Evolutionary conservation across 2,113 vertebrate species (phyloP).

Genomic region (Hippocampus guttulatus): DNA sequence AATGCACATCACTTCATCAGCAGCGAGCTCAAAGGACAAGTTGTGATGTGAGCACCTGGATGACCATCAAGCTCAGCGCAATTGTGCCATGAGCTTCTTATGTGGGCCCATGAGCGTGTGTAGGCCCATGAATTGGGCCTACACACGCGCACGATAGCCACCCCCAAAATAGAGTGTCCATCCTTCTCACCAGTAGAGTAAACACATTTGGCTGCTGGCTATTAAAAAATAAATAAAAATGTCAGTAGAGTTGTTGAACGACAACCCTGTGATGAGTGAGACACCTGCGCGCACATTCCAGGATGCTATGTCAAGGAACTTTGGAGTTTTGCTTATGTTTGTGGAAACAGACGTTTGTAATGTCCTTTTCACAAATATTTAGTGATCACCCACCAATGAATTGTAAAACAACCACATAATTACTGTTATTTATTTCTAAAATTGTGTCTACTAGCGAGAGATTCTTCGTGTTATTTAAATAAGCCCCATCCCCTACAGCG

Average conservation of each 20-base stretch:
- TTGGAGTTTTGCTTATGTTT: background rate
- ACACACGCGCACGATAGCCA: slow-evolving; percentile 24
- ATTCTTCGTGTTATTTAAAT: background rate
- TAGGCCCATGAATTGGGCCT: too few species aligned
- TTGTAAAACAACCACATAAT: background rate
- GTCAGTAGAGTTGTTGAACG: slow-evolving; percentile 26
- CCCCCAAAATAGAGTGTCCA: slow-evolving; percentile 48
- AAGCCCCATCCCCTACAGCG: too few species aligned
- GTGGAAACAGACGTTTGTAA: background rate
- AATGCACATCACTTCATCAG: slow-evolving; percentile 50
- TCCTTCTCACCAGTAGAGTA: slow-evolving; percentile 60
- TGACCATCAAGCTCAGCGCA: slow-evolving; percentile 26
- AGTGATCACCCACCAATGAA: background rate
- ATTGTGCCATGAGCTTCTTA: too few species aligned
- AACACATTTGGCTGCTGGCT: slow-evolving; percentile 64
- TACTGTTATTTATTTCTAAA: background rate
- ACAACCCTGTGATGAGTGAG: slow-evolving; percentile 48
- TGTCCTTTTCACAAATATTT: background rate
- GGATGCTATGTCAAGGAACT: slow-evolving; percentile 2
- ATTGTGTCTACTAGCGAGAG: background rate
- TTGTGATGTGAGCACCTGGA: slow-evolving; percentile 47
- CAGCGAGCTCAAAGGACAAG: slow-evolving; percentile 56
- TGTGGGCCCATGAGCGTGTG: too few species aligned
- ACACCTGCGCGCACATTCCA: slow-evolving; percentile 34
- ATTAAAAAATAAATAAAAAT: background rate